Conservation (phyloP, 2,797 vertebrate species). For the Coendou prehensilis region DNA sequence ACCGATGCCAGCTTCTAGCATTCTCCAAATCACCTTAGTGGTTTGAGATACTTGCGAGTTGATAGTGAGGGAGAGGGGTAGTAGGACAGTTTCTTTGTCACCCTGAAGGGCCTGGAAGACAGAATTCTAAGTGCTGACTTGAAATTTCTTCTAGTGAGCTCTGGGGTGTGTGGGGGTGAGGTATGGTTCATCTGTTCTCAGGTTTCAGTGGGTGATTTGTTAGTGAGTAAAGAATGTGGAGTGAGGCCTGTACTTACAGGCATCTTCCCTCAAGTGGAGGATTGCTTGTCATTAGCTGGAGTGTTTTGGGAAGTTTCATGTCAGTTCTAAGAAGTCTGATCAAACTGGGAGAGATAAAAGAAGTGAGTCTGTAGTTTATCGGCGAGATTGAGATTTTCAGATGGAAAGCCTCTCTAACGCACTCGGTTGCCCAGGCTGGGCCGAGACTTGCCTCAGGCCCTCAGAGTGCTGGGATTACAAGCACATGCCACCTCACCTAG, state of each 20-base stretch:
- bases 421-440: background rate
- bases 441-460: background rate
- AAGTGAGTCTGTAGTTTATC: background rate
- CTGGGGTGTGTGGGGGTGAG: accelerated
- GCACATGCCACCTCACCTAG: background rate
- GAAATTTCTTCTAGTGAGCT: background rate
- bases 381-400: background rate
- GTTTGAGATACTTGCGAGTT: background rate
- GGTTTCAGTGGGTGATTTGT: background rate
- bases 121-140: background rate
- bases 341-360: background rate
- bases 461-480: background rate
- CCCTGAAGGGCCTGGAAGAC: background rate
- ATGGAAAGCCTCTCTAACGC: background rate
- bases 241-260: background rate
- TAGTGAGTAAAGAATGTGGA: background rate
- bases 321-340: background rate
- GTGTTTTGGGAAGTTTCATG: background rate
- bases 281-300: no score
- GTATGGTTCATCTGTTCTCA: accelerated
- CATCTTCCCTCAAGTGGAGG: background rate
- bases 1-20: background rate
- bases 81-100: background rate
- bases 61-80: background rate
- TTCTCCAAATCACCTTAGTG: background rate